These are phyloP conservation scores for Numenius arquata DNA, from an alignment of 2,113 vertebrate genomes.

Conservation along the genomic window DNA sequence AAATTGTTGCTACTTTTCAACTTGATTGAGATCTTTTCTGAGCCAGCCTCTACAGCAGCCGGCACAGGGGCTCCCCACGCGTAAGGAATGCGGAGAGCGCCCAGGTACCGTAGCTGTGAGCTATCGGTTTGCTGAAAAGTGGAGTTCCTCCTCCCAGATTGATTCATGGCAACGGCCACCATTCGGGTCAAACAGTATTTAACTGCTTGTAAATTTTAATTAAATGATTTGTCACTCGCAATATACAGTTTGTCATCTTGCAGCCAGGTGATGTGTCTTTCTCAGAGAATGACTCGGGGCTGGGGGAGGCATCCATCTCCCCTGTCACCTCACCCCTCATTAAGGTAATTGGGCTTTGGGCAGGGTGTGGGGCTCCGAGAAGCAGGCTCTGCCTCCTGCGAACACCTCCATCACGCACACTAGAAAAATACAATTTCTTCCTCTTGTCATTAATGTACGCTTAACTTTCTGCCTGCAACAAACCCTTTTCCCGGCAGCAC, in stretches of 20 bases:
- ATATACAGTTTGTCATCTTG: conserved; percentile 65
- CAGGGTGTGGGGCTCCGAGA: conserved; percentile 37
- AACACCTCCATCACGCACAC: conserved; percentile 3
- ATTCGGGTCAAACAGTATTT: conserved; percentile 68
- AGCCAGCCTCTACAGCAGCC: neutral
- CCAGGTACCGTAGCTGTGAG: conserved; percentile 14
- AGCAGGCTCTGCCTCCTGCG: neutral
- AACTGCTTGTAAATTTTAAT: conserved; percentile 73
- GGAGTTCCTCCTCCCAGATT: conserved; percentile 34
- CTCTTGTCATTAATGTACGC: conserved; percentile 20
- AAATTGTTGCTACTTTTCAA: conserved; percentile 71
- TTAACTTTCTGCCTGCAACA: neutral
- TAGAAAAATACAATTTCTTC: conserved; percentile 23
- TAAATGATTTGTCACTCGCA: conserved; percentile 76
- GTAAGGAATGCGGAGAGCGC: neutral
- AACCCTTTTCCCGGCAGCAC: neutral
- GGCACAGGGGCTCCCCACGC: neutral
- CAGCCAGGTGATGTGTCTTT: conserved; percentile 62
- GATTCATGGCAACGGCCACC: conserved; percentile 68
- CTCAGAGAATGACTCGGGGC: conserved; percentile 62
- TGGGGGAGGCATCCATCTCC: conserved; percentile 58
- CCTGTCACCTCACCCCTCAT: conserved; percentile 50
- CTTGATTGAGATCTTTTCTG: conserved; percentile 55
- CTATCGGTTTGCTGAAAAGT: conserved; percentile 17
- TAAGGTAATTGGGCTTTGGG: conserved; percentile 49